phyloP scores from a whole-genome alignment of 2,797 vertebrate genomes.

The Mormyrops boulengeri region DNA sequence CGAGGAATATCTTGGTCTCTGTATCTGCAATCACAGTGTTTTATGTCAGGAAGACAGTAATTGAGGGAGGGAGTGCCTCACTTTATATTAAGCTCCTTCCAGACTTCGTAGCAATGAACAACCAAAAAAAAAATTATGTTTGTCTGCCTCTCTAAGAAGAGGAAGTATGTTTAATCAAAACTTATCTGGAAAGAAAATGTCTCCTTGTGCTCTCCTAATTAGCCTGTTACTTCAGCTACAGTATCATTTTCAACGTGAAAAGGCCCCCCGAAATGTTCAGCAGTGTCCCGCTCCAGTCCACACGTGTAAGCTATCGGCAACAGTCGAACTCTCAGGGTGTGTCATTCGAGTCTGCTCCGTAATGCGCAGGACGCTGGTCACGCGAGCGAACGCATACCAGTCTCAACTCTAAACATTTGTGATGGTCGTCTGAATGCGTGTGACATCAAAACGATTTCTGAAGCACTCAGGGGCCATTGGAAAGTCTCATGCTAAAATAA shows the following conservation, averaged over 20 bases:
- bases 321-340: neutral
- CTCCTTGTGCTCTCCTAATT: conserved; percentile 5
- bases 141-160: conserved; percentile 2
- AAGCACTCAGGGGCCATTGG: neutral
- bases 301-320: neutral
- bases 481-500: neutral
- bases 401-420: neutral
- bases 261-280: neutral
- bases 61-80: neutral
- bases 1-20: neutral
- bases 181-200: conserved; percentile 13
- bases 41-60: conserved; percentile 6
- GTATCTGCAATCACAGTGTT: neutral
- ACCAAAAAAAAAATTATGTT: conserved; percentile 18
- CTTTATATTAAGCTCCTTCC: neutral
- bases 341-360: neutral
- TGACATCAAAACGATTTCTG: neutral
- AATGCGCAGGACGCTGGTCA: neutral
- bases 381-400: neutral
- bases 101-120: neutral
- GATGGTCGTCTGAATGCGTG: neutral
- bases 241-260: conserved; percentile 1
- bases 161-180: conserved; percentile 9
- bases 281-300: neutral
- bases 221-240: neutral